Evolutionary conservation across 2,888 invertebrate species (phyloP).

Genomic region (Drosophila borborema): DNA sequence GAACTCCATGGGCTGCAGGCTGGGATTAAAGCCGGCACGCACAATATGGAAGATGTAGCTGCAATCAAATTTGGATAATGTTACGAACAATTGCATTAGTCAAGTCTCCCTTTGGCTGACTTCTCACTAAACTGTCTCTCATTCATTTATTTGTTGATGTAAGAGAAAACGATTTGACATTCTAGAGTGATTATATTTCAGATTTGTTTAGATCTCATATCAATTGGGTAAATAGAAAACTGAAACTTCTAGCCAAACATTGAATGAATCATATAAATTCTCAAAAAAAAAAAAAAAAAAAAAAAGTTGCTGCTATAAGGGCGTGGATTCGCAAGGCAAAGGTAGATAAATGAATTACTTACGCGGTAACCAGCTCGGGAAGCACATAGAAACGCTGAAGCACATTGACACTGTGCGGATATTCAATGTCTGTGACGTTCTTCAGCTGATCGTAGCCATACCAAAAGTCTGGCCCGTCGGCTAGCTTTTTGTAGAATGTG

Average conservation of each 20-base stretch:
- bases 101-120: background rate
- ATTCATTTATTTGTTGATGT: background rate
- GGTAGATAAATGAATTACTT: constrained; percentile 35
- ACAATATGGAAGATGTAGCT: constrained; percentile 81
- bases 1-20: constrained; percentile 90
- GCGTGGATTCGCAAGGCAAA: too few species aligned
- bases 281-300: background rate
- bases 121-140: background rate
- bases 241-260: background rate
- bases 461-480: constrained; percentile 88
- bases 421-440: constrained; percentile 92
- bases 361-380: constrained; percentile 90
- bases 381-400: constrained; percentile 93
- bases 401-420: constrained; percentile 92
- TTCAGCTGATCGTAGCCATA: constrained; percentile 88
- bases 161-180: background rate
- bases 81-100: background rate
- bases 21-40: constrained; percentile 67
- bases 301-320: background rate
- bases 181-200: background rate
- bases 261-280: background rate
- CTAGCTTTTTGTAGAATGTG: constrained; percentile 93
- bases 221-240: background rate
- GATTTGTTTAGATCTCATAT: background rate
- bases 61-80: constrained; percentile 9